Base-by-base conservation (phyloP, 2,888 invertebrate genomes). In the Trypoxylon attenuatum region DNA sequence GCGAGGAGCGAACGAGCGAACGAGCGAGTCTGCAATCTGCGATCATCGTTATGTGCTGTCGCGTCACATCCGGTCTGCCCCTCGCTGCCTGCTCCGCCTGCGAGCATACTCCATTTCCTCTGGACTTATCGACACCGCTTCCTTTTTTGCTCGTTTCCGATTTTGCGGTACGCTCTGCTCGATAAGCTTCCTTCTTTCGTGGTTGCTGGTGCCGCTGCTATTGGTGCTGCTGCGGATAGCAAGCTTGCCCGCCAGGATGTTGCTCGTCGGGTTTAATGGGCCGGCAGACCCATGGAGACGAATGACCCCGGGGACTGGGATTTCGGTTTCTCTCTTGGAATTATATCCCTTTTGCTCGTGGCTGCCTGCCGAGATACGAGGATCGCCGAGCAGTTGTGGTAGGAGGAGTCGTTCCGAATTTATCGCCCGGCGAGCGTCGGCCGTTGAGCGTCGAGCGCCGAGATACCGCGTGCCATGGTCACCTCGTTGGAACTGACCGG, bases 31-130 rank as follows among this genome's bases (percentile, higher is more conserved):
- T n/a, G 73, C 75, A 77, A 81, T 81, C 79, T 81, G 78, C 80
- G 78, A 80, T 80, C 80, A 80, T 82, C 81, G 76, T 81, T 84
- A 77, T 76, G 76, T 73, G 76, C 79, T 73, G 78, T 80, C 80
- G 76, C 81, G 81, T 81, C 82, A 81, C 75, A 81, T 81, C 81
- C 81, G 81, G 74, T 63, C 74, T 68, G 6, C 41, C 27, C 57
- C 43, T 29, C 59, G 50, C 57, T 45, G 45, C 45, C 46, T 47
- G 33, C 22, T 2, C 45, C 41, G 18, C 18, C 22, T 38, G 49
- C 46, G 19, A 39, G 51, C 56, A 45, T 41, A 45, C 25, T 53
- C 53, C 46, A 33, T 49, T 10, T 29, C 18, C 25, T 23, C 15
- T 29, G 47, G 42, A 54, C 53, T 39, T 38, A 5, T 8, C 15